Base-by-base conservation (phyloP, 2,888 invertebrate genomes). In the Acronicta psi region DNA sequence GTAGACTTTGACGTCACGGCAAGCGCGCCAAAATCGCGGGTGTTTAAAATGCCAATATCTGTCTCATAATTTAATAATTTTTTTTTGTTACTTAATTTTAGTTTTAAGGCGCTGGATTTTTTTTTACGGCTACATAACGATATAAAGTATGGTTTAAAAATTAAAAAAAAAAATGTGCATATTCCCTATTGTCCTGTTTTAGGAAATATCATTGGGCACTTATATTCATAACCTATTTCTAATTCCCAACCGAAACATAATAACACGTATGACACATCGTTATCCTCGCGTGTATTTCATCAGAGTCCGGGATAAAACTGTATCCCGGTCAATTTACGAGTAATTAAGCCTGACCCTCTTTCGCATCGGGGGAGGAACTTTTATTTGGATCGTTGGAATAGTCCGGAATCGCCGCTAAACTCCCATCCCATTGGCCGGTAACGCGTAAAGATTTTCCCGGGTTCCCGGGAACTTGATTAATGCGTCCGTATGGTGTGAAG, bases 321-420 rank as follows among this genome's bases (percentile, higher is more conserved):
- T 84, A 88, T 86, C 87, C 89, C 85, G 88, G 91, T 91, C 93
- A 92, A 93, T 94, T 93, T 92, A 93, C 92, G 93, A 91, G 93
- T 93, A 94, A 94, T 94, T 94, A 93, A 93, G 90, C 80, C 88
- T 88, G 90, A 91, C 93, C 94, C 93, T 94, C 93, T 92, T 91
- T 89, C 87, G 77, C 86, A 81, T 72, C 79, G 81, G 82, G 90
- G 92, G 92, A 87, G 88, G 45, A 89, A 92, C 83, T 93, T 93
- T 93, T 93, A 93, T 93, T 92, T 86, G 85, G 82, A 80, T 82
- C 87, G 82, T 87, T 84, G 84, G 86, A 87, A 86, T 86, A 85
- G 84, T 83, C 82, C 81, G 81, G 85, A 86, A 87, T 87, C 78
- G 85, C 82, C 81, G 83, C 82, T 86, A 84, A 88, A 90, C 87